These are phyloP conservation scores for Catamblyrhynchus diadema DNA, from an alignment of 2,797 vertebrate genomes.

Conservation along the genomic window DNA sequence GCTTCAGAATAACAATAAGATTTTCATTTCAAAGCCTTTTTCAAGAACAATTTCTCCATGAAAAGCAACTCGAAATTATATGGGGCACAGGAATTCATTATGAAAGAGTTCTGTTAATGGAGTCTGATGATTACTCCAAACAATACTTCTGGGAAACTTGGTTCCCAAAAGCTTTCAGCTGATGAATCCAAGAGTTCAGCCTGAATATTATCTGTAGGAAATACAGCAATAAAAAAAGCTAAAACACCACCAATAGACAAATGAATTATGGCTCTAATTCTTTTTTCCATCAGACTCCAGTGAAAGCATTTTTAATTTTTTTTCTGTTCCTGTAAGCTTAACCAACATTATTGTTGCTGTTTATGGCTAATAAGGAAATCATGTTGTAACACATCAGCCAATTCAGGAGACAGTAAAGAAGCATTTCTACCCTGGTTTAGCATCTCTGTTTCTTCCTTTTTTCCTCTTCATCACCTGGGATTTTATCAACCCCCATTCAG, in stretches of 20 bases:
- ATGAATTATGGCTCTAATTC: neutral
- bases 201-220: neutral
- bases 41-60: neutral
- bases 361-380: neutral
- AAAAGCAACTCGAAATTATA: neutral
- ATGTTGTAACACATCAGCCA: neutral
- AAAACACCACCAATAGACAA: neutral
- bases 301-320: neutral
- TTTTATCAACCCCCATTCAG: neutral
- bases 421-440: neutral
- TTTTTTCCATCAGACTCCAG: neutral
- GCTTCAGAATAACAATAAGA: neutral
- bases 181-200: neutral
- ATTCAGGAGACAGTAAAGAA: neutral
- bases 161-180: conserved; percentile 17
- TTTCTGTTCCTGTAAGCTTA: neutral
- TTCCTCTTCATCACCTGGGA: neutral
- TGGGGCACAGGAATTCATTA: neutral
- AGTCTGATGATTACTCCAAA: neutral
- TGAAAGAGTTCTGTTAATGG: neutral
- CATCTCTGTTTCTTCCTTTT: neutral
- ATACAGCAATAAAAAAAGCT: neutral
- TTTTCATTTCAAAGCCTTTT: neutral
- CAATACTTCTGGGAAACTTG: neutral
- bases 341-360: neutral